phyloP scores from a whole-genome alignment of 2,113 vertebrate species.

The Prinia subflava region DNA sequence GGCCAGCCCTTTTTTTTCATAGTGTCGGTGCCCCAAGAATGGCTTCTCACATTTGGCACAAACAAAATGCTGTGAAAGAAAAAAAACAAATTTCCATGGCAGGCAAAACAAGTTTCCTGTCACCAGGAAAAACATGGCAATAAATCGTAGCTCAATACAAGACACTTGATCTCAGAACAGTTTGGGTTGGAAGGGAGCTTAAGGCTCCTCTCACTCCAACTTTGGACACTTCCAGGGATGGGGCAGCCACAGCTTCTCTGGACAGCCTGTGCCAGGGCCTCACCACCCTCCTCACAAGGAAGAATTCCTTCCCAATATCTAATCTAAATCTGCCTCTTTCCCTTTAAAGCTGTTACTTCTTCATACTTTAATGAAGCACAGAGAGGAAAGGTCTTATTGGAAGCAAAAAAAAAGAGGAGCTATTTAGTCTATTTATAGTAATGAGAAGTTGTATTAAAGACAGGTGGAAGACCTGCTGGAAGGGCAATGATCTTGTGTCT shows the following conservation, averaged over 20 bases:
- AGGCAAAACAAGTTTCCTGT: not conserved
- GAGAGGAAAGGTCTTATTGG: not conserved
- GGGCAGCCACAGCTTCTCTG: not conserved
- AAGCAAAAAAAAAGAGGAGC: not conserved
- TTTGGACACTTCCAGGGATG: not conserved
- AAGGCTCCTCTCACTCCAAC: not conserved
- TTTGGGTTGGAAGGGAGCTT: not conserved
- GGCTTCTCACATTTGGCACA: conserved; percentile 82
- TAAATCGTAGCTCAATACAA: not conserved
- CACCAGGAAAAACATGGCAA: not conserved
- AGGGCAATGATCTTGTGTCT: not conserved
- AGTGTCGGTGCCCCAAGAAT: conserved; percentile 77
- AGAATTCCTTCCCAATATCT: not conserved
- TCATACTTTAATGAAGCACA: not conserved
- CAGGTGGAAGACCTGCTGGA: not conserved
- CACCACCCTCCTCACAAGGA: not conserved
- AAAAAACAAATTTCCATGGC: not conserved
- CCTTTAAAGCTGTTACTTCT: not conserved
- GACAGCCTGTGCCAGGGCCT: not conserved
- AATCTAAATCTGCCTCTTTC: not conserved
- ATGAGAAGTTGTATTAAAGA: not conserved
- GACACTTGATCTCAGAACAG: not conserved
- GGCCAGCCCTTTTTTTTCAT: conserved; percentile 80
- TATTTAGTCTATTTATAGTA: not conserved
- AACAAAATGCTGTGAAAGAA: conserved; percentile 74